Evolutionary conservation across 2,888 invertebrate genomes (phyloP).

Genomic region (Acronicta leporina): DNA sequence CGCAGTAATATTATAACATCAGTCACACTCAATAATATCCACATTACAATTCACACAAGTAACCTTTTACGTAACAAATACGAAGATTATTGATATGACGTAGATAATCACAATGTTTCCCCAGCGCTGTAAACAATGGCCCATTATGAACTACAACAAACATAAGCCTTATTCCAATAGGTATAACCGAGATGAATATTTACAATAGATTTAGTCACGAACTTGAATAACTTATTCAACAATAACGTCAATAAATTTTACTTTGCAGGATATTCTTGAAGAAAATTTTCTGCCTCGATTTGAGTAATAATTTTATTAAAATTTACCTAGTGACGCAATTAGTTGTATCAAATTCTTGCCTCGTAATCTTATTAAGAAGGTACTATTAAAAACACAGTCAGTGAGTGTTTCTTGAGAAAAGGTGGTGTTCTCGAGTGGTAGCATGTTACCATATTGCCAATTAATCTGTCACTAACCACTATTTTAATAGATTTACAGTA

Average conservation of each 20-base stretch:
- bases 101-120: slow-evolving; percentile 65
- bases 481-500: no score
- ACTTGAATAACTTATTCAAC: slow-evolving; percentile 36
- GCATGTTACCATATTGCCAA: no score
- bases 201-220: slow-evolving; percentile 53
- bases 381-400: neutral
- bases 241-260: slow-evolving; percentile 28
- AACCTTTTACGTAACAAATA: slow-evolving; percentile 46
- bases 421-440: no score
- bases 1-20: slow-evolving; percentile 25
- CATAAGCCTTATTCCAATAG: slow-evolving; percentile 57
- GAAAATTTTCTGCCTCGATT: slow-evolving; percentile 11
- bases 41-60: slow-evolving; percentile 30
- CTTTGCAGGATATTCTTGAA: slow-evolving; percentile 22
- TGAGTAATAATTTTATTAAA: neutral
- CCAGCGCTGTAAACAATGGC: slow-evolving; percentile 70
- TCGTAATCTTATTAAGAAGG: neutral
- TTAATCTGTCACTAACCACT: no score
- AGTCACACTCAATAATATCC: slow-evolving; percentile 7
- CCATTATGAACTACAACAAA: slow-evolving; percentile 66
- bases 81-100: slow-evolving; percentile 52
- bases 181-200: slow-evolving; percentile 57
- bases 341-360: neutral
- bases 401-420: no score
- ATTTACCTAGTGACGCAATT: neutral